Base-by-base conservation (phyloP, 2,888 invertebrate species). In the Thymelicus acteon region DNA sequence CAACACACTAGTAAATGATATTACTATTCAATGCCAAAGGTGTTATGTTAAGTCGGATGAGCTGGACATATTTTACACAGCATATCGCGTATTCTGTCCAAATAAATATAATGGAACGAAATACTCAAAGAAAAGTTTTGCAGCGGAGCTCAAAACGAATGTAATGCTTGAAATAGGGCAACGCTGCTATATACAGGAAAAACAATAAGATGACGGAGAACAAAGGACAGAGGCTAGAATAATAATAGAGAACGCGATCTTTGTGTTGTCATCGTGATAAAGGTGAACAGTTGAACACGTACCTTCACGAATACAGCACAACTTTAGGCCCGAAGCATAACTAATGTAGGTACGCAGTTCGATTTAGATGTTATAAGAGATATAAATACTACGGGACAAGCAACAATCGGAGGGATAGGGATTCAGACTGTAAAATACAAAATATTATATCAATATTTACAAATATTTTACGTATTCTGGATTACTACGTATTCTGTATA, bases 201-300 rank as follows among this genome's bases (percentile, higher is more conserved):
- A 70, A 70, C 60, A 70, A 60, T 70, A 70, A 60, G 39, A 60
- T 49, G 60, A 64, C 64, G 52, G 52, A 49, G 60, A 70, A 70
- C 64, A 70, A 64, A 64, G 64, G 49, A 64, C 31, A 63, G 48
- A 58, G 44, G 58, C 64, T 60, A 60, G 70, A 64, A 64, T 70
- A 70, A 64, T 70, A 70, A 70, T 52, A 64, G 52, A 19, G 52
- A 64, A 64, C 52, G 60, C 58, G 60, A 64, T 64, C 60, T 64
- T 31, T 60, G 60, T 64, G 60, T 63, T 69, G 69, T 64, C 64
- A 54, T 70, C 60, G 70, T 64, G 70, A 70, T 63, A 70, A 64
- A 64, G 70, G 70, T 60, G 64, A 52, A 39, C 19, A 37, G 57
- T n/a, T 68, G 44, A 31, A 31, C 52, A 44, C n/a, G n/a, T n/a